Percentiles rank a stretch among this genome's conserved stretches.
These are phyloP conservation scores for Astatoreochromis straeleni DNA, from an alignment of 2,113 vertebrate genomes.

Conservation along the genomic window DNA sequence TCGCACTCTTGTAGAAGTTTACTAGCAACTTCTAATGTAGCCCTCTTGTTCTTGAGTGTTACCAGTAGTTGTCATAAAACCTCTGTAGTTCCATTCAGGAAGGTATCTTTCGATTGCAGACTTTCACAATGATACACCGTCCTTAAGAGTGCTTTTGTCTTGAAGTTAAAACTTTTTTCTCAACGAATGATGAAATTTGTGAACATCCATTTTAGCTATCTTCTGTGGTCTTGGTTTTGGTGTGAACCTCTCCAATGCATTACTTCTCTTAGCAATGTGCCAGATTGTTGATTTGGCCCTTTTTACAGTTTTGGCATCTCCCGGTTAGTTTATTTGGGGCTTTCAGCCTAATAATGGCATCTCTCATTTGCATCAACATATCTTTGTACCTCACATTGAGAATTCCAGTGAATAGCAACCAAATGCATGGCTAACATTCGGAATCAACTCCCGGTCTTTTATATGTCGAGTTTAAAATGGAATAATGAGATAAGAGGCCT, in stretches of 20 bases:
- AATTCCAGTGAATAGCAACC: neutral
- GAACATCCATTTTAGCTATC: neutral
- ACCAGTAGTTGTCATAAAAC: neutral
- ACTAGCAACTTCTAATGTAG: neutral
- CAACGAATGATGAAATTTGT: neutral
- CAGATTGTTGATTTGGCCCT: neutral
- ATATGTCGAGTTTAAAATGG: neutral
- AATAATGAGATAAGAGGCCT: neutral
- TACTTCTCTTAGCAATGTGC: neutral
- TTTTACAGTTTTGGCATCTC: neutral
- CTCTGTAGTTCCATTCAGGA: neutral
- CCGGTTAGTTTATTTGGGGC: neutral
- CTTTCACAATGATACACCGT: neutral
- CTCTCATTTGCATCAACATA: neutral
- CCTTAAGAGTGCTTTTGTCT: neutral
- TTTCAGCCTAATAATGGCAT: neutral
- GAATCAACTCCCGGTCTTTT: neutral
- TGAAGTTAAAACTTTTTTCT: neutral
- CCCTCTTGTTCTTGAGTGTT: neutral
- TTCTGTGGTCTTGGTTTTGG: neutral
- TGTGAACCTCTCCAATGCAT: neutral
- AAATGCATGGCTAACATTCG: neutral
- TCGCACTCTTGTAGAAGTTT: neutral
- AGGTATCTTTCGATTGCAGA: neutral
- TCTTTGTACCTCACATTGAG: neutral